These are phyloP conservation scores for Pinctada fucata DNA, from an alignment of 2,888 invertebrate genomes.

Conservation along the genomic window DNA sequence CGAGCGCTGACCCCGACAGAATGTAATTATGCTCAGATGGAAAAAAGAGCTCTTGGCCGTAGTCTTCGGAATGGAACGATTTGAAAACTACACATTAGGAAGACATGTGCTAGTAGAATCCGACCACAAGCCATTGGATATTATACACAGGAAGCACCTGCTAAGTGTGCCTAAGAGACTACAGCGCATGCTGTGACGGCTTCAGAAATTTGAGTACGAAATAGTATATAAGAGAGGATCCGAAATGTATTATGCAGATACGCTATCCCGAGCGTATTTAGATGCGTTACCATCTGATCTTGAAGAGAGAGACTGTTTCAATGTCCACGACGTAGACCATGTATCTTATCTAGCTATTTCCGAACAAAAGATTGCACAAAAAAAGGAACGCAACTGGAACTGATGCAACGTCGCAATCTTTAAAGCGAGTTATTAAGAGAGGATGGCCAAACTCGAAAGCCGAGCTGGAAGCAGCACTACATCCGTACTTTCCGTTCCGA, in stretches of 20 bases:
- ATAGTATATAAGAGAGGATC: conserved; percentile 36
- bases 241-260: conserved; percentile 40
- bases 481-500: background rate
- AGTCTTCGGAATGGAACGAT: conserved; percentile 22
- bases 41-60: conserved; percentile 35
- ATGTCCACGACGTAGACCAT: background rate
- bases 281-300: background rate
- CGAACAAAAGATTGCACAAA: background rate
- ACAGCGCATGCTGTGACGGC: background rate
- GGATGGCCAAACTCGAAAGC: conserved; percentile 10
- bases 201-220: conserved; percentile 37
- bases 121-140: conserved; percentile 42
- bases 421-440: background rate
- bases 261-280: conserved; percentile 23
- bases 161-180: background rate
- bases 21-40: conserved; percentile 37
- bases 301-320: background rate
- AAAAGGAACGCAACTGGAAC: background rate
- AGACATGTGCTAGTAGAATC: conserved; percentile 31
- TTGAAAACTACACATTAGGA: conserved; percentile 23
- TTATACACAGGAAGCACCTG: conserved; percentile 30
- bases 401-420: background rate
- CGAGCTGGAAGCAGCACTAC: background rate
- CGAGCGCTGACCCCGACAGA: conserved; percentile 39
- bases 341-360: background rate